Conservation (phyloP, 2,888 invertebrate species). For the Brassicogethes aeneus region DNA sequence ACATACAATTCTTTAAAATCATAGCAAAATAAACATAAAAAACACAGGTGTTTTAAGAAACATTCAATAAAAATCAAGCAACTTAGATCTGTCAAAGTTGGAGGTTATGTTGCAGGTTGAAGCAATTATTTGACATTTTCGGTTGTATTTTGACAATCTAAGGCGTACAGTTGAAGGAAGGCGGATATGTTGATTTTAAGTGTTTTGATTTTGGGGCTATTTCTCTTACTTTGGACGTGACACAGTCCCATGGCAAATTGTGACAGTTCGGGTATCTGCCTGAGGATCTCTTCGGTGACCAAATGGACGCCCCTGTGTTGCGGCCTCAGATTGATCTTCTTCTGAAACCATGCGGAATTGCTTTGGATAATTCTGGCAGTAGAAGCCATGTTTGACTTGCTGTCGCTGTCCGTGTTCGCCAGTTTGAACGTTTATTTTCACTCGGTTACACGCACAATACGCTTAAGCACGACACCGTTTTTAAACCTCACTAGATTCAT, state of each 20-base stretch:
- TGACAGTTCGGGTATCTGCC: constrained; percentile 88
- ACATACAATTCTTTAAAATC: not conserved
- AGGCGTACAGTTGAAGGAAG: too few species aligned
- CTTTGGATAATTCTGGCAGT: constrained; percentile 83
- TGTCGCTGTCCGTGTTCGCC: constrained; percentile 41
- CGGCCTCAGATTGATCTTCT: constrained; percentile 91
- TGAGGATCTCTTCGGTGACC: constrained; percentile 91
- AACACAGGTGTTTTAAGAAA: too few species aligned
- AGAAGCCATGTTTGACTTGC: constrained; percentile 68
- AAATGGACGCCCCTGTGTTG: constrained; percentile 96
- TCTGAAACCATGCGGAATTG: constrained; percentile 97
- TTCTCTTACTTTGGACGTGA: constrained; percentile 92
- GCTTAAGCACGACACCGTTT: constrained; percentile 32
- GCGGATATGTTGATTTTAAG: too few species aligned
- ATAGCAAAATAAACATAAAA: too few species aligned
- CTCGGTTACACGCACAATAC: constrained; percentile 32
- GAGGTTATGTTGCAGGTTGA: too few species aligned
- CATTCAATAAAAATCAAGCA: too few species aligned
- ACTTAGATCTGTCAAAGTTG: too few species aligned
- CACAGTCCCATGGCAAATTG: constrained; percentile 93
- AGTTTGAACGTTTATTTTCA: constrained; percentile 35
- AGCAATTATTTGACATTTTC: too few species aligned
- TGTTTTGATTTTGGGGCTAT: too few species aligned
- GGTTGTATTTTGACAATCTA: too few species aligned
- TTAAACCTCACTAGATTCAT: constrained; percentile 51